These are phyloP conservation scores for Plagodis dolabraria DNA, from an alignment of 2,888 invertebrate species.

Conservation along the genomic window DNA sequence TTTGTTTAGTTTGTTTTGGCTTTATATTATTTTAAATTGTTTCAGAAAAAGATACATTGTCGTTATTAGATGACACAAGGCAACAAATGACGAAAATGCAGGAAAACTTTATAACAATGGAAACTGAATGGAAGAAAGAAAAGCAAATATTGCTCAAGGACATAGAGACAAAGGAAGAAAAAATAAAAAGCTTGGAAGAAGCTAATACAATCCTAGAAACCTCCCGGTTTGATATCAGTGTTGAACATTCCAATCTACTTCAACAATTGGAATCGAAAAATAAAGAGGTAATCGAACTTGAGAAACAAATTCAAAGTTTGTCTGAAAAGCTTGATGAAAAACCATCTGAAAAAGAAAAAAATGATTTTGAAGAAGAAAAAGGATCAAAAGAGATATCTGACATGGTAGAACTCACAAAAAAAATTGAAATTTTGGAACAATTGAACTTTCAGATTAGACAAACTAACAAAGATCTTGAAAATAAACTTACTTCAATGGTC, in stretches of 20 bases:
- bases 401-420: constrained; percentile 73
- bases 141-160: constrained; percentile 83
- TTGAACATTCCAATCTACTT: constrained; percentile 81
- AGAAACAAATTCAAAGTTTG: constrained; percentile 59
- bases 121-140: constrained; percentile 89
- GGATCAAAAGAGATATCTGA: constrained; percentile 78
- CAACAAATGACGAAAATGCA: constrained; percentile 93
- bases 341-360: constrained; percentile 50
- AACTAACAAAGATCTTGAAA: constrained; percentile 82
- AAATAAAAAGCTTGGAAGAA: constrained; percentile 83
- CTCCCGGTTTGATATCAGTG: constrained; percentile 77
- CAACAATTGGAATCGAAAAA: constrained; percentile 81
- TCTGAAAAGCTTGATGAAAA: constrained; percentile 41
- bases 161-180: constrained; percentile 83
- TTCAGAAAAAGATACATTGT: constrained; percentile 87
- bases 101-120: constrained; percentile 89
- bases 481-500: constrained; percentile 65
- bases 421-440: constrained; percentile 82
- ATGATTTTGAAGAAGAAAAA: constrained; percentile 84
- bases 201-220: constrained; percentile 81
- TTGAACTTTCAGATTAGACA: constrained; percentile 81
- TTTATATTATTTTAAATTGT: constrained; percentile 21
- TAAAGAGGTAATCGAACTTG: constrained; percentile 67
- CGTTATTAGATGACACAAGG: constrained; percentile 91
- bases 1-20: no score